These are phyloP conservation scores for Alligator sinensis DNA, from an alignment of 2,113 vertebrate genomes.

Conservation along the genomic window DNA sequence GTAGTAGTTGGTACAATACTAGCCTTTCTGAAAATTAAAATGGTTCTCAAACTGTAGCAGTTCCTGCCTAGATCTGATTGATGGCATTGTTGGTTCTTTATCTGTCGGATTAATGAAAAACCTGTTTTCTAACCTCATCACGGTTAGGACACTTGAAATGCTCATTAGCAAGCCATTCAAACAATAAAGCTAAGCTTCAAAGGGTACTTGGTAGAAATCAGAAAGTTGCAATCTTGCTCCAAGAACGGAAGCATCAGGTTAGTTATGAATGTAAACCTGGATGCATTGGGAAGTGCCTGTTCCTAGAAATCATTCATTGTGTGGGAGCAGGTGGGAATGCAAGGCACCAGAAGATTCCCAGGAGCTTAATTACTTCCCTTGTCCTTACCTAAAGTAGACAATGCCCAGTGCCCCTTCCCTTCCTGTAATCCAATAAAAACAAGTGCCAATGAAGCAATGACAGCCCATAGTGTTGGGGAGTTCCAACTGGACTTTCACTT, in stretches of 20 bases:
- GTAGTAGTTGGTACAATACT: no score
- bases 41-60: background rate
- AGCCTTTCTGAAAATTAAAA: fast-evolving
- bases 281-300: background rate
- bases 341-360: no score
- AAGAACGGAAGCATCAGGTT: background rate
- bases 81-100: background rate
- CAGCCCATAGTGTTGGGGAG: background rate
- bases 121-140: background rate
- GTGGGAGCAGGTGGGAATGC: no score
- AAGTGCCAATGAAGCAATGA: background rate
- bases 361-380: background rate
- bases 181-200: background rate
- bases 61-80: background rate
- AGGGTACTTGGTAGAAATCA: background rate
- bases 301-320: background rate
- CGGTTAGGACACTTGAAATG: background rate
- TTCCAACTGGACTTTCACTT: no score
- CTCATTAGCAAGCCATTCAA: background rate
- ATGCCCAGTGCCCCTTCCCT: background rate
- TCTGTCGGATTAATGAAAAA: background rate
- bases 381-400: background rate
- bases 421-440: background rate
- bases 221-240: background rate
- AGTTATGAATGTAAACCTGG: background rate